Evolutionary conservation across 2,888 invertebrate genomes (phyloP).

Genomic region (Erebia palarica): DNA sequence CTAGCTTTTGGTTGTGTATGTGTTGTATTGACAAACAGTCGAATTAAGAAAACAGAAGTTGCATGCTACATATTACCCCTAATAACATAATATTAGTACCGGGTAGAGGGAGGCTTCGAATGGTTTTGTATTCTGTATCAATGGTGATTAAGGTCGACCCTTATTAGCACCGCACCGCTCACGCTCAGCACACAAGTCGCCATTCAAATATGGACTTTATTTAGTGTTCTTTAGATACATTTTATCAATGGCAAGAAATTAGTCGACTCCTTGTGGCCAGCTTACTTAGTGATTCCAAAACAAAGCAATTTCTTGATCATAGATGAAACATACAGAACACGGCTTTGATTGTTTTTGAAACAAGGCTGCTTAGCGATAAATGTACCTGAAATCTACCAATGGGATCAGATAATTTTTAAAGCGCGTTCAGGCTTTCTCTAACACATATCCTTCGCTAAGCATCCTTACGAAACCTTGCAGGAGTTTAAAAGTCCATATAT

Average conservation of each 20-base stretch:
- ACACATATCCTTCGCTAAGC: not conserved
- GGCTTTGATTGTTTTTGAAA: not conserved
- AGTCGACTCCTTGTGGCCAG: not conserved
- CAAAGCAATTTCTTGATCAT: not conserved
- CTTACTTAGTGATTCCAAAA: not conserved
- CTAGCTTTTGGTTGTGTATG: constrained; percentile 73
- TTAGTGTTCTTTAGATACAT: not conserved
- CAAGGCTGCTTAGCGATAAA: not conserved
- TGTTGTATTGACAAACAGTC: constrained; percentile 37
- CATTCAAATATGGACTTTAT: constrained; percentile 8
- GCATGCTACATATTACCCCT: constrained; percentile 34
- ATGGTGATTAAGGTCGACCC: constrained; percentile 55
- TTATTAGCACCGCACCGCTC: constrained; percentile 2
- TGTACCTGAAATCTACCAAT: not conserved
- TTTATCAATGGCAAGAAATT: not conserved
- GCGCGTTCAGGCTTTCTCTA: not conserved
- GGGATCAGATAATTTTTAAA: not conserved
- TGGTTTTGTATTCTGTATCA: constrained; percentile 48
- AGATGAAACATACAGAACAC: not conserved
- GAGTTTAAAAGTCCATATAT: not conserved
- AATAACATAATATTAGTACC: constrained; percentile 26
- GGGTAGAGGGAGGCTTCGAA: constrained; percentile 58
- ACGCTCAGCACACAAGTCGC: not conserved
- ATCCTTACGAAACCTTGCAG: not conserved
- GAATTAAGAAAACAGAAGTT: constrained; percentile 57